Conservation (phyloP, 2,888 invertebrate species). For the Agelastica alni region DNA sequence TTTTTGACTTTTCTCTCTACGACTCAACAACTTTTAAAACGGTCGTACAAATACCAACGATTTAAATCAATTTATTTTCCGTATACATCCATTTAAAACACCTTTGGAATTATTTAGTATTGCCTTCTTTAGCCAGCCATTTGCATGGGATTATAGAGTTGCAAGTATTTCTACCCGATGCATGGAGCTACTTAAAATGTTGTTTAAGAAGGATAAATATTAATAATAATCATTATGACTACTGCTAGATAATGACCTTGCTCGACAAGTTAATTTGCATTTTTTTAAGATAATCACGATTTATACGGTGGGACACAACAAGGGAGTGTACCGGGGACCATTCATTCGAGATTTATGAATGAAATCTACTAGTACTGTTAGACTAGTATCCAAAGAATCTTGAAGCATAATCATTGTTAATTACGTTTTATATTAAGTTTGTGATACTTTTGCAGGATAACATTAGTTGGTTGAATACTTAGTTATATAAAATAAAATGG, state of each 20-base stretch:
- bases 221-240: conserved; percentile 24
- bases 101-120: conserved; percentile 31
- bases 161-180: conserved; percentile 26
- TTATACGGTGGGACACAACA: conserved; percentile 7
- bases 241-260: conserved; percentile 24
- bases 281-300: conserved; percentile 6
- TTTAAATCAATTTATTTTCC: conserved; percentile 32
- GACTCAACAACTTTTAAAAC: conserved; percentile 22
- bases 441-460: too few relatives aligned
- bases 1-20: conserved; percentile 10
- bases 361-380: conserved; percentile 11
- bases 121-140: conserved; percentile 29
- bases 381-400: too few relatives aligned
- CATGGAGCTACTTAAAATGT: conserved; percentile 28
- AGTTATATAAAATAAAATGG: too few relatives aligned
- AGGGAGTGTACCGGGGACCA: conserved; percentile 11
- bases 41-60: conserved; percentile 26
- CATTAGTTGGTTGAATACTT: too few relatives aligned
- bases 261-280: conserved; percentile 1
- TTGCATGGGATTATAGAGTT: conserved; percentile 34
- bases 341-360: conserved; percentile 18
- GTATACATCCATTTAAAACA: conserved; percentile 30
- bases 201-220: conserved; percentile 31
- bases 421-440: too few relatives aligned
- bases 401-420: too few relatives aligned